Conservation (phyloP, 2,797 vertebrate species). For the Dendrocincla tyrannina region DNA sequence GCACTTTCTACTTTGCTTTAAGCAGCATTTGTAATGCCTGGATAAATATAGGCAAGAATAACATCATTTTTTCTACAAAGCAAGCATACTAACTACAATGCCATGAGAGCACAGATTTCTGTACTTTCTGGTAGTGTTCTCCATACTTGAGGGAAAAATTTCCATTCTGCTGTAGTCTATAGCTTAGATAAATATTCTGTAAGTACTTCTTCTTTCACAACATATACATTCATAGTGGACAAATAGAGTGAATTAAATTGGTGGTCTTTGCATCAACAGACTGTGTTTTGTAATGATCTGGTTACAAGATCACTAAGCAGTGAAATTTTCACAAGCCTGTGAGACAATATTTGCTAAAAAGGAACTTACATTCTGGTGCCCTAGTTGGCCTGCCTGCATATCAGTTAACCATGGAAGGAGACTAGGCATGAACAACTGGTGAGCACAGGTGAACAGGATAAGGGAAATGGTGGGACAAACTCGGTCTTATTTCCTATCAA, state of each 20-base stretch:
- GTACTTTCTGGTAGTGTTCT: neutral
- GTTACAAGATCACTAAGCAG: neutral
- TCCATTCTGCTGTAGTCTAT: neutral
- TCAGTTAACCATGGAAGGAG: neutral
- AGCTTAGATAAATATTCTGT: neutral
- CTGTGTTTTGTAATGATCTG: neutral
- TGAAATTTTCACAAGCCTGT: neutral
- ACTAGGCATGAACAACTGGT: accelerated
- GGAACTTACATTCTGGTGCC: neutral
- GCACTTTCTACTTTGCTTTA: neutral
- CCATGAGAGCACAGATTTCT: neutral
- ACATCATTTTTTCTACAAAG: neutral
- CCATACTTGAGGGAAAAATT: neutral
- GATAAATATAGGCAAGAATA: neutral
- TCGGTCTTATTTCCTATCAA: neutral
- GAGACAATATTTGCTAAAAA: neutral
- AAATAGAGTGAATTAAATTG: neutral
- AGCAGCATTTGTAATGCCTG: neutral
- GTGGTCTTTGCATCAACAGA: neutral
- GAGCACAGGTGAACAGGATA: neutral
- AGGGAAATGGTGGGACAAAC: neutral
- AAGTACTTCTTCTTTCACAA: neutral
- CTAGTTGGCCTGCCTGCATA: neutral
- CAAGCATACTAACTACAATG: neutral
- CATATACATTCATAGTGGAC: neutral